A percentile compares a stretch with the other conserved stretches of the same genome.
phyloP scores from a whole-genome alignment of 2,113 vertebrate genomes.

The Edolisoma coerulescens region DNA sequence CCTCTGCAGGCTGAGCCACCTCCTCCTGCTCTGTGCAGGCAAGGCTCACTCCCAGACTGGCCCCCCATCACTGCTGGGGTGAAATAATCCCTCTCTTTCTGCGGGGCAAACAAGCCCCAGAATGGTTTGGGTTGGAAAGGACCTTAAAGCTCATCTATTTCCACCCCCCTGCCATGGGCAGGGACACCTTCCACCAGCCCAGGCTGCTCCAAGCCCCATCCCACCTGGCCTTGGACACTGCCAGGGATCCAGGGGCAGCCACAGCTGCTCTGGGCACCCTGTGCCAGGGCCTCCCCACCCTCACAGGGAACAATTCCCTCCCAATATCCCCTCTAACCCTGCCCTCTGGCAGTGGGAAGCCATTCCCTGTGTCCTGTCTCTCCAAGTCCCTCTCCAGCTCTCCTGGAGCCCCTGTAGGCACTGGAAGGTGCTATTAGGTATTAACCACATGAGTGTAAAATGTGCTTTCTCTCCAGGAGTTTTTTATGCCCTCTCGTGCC shows the following conservation, averaged over 20 bases:
- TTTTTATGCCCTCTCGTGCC: accelerated
- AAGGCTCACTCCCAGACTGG: not conserved
- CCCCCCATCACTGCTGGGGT: accelerated
- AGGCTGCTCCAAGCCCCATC: accelerated
- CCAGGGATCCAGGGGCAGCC: not conserved
- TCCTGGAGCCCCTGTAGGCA: not conserved
- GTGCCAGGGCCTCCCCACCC: not conserved
- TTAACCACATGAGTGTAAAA: not conserved
- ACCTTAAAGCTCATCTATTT: accelerated
- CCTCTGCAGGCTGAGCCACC: not conserved
- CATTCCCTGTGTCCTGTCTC: not conserved
- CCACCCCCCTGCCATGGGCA: not conserved
- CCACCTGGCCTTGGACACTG: accelerated
- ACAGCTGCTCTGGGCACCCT: not conserved
- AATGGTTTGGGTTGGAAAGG: not conserved
- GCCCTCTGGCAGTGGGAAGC: not conserved
- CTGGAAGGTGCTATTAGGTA: not conserved
- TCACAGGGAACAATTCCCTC: accelerated
- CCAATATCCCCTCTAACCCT: accelerated
- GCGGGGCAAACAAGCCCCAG: not conserved
- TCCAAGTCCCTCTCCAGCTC: not conserved
- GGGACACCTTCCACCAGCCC: not conserved
- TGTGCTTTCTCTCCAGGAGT: not conserved
- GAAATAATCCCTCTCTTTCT: not conserved
- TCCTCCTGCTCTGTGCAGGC: not conserved